Percentiles rank a stretch among this genome's conserved stretches.
Conservation (phyloP, 2,888 invertebrate species). For the Pecten maximus region DNA sequence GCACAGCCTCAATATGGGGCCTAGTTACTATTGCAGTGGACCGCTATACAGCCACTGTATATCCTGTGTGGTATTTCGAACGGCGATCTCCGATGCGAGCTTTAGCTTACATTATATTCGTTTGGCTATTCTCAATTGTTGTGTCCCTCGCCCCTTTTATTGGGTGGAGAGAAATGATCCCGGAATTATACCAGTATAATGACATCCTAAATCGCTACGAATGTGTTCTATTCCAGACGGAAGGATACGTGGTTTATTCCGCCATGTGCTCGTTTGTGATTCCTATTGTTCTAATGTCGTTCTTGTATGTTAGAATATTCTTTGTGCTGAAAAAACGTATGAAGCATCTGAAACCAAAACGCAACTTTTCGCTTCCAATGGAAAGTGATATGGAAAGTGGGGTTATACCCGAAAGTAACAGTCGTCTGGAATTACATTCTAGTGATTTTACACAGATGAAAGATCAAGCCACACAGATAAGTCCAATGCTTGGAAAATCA, state of each 20-base stretch:
- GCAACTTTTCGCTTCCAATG: conserved; percentile 58
- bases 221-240: conserved; percentile 80
- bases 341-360: conserved; percentile 65
- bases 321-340: conserved; percentile 77
- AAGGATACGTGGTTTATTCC: conserved; percentile 82
- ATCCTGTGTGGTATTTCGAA: conserved; percentile 82
- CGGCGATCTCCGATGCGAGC: conserved; percentile 78
- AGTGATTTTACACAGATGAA: conserved; percentile 45
- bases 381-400: conserved; percentile 68
- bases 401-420: conserved; percentile 47
- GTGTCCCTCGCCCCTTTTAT: conserved; percentile 81
- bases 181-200: conserved; percentile 72
- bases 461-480: conserved; percentile 54
- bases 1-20: conserved; percentile 83
- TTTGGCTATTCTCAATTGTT: conserved; percentile 81
- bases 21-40: conserved; percentile 82
- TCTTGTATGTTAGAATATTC: conserved; percentile 81
- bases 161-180: conserved; percentile 78
- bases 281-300: conserved; percentile 80
- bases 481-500: conserved; percentile 39
- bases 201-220: conserved; percentile 69
- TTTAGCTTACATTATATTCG: conserved; percentile 79
- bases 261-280: conserved; percentile 82
- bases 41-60: conserved; percentile 82
- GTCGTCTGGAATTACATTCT: conserved; percentile 46